Evolutionary conservation across 2,113 vertebrate genomes (phyloP), one percentile per base, ranked within the genome.

Genomic region (Pseudopodoces humilis): DNA sequence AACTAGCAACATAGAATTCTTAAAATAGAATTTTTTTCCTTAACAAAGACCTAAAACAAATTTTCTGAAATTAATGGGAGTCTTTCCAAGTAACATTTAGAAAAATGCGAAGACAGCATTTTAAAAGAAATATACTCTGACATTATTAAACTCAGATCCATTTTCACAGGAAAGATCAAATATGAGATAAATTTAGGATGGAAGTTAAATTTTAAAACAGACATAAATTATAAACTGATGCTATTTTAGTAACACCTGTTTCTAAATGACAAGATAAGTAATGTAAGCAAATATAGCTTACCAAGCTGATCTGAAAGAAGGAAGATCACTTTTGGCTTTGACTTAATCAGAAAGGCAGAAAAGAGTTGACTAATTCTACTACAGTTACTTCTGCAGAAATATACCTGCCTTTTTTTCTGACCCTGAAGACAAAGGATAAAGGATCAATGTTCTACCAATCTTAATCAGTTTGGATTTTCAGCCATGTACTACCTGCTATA

Each of bases 201-300:
- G 30, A 82, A 35, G 25, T 50, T 80, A 72, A 79, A 53, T 74
- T 92, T 91, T 88, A 68, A 78, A 71, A n/a, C 16, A 83, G 41
- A 24, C 30, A 69, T 91, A 75, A 92, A 75, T 84, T 82, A 84
- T 41, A 72, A 59, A 76, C 46, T 62, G 58, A 30, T 76, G 41
- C 15, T 90, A 74, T 88, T 95, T 95, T 72, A 85, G 81, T 83
- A 92, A 47, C 50, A 90, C 19, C 46, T 89, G 13, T 82, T 95
- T 89, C 80, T 72, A 79, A 86, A 71, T 33, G 7, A 67, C 47
- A 81, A 62, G 68, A 15, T 78, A 93, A 92, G 60, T 95, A 81
- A 88, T 75, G 33, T 53, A 94, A 67, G 41, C 18, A 89, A 94
- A 76, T 58, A 44, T 28, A 83, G 27, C 30, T 87, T 83, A 65